These are phyloP conservation scores for Scophthalmus maximus DNA, from an alignment of 2,113 vertebrate genomes.

Conservation along the genomic window DNA sequence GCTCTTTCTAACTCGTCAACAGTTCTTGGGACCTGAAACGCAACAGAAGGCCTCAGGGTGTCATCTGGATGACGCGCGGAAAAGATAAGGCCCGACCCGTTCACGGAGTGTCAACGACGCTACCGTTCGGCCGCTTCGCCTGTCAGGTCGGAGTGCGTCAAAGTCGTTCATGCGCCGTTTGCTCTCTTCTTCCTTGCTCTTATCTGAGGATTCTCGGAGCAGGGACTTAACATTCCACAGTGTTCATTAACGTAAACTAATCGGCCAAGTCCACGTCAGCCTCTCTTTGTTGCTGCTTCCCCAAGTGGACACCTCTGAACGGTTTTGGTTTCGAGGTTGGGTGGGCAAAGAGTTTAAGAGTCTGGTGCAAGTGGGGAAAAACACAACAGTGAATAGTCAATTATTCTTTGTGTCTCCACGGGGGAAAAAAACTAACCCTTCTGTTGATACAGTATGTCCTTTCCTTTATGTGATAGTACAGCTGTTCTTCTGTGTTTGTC, in stretches of 20 bases:
- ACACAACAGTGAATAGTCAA: conserved; percentile 37
- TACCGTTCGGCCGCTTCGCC: conserved; percentile 31
- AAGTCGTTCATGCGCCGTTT: conserved; percentile 18
- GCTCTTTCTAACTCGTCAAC: background rate
- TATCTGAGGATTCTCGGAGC: conserved; percentile 39
- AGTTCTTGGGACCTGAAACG: background rate
- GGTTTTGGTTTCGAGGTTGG: conserved; percentile 58
- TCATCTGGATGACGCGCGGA: conserved; percentile 9
- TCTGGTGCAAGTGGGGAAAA: conserved; percentile 7
- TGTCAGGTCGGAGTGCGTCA: conserved; percentile 47
- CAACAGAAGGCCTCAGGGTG: conserved; percentile 12
- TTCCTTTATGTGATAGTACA: conserved; percentile 10
- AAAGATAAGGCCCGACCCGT: conserved; percentile 28
- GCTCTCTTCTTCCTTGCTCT: conserved; percentile 33
- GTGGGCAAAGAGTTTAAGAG: conserved; percentile 43
- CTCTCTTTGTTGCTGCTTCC: conserved; percentile 61
- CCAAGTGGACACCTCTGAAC: conserved; percentile 51
- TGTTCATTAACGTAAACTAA: conserved; percentile 66
- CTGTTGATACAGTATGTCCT: conserved; percentile 22
- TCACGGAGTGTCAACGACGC: conserved; percentile 44
- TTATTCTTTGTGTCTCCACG: conserved; percentile 37
- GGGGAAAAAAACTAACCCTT: conserved; percentile 1
- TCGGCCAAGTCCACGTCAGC: conserved; percentile 43
- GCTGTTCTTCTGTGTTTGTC: conserved; percentile 33
- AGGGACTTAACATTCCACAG: conserved; percentile 69